Evolutionary conservation across 2,888 invertebrate species (phyloP).

Genomic region (Scaptodrosophila latifasciaeformis): DNA sequence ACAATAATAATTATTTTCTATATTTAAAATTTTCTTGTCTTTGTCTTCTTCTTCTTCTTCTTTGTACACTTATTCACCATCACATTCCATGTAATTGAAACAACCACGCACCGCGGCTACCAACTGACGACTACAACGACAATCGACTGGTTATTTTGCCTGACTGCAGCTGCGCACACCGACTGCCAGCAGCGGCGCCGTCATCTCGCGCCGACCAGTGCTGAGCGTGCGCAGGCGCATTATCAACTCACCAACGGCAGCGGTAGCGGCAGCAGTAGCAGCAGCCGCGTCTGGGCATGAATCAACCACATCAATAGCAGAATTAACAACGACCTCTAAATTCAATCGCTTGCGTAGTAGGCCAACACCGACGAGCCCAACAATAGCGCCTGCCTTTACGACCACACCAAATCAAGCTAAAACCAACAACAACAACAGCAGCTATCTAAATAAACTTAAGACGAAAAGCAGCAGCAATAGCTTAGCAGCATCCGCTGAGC

Average conservation of each 20-base stretch:
- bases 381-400: constrained; percentile 4
- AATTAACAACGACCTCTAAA: constrained; percentile 58
- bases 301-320: constrained; percentile 43
- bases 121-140: constrained; percentile 1
- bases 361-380: constrained; percentile 28
- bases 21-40: too few relatives aligned
- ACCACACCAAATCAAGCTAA: background rate
- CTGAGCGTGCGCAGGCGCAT: constrained; percentile 71
- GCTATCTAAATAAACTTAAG: constrained; percentile 42
- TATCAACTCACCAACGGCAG: constrained; percentile 52
- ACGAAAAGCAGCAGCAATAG: constrained; percentile 21
- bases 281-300: constrained; percentile 16
- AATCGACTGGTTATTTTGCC: constrained; percentile 8
- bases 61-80: constrained; percentile 2
- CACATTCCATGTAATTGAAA: constrained; percentile 24
- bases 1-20: too few relatives aligned
- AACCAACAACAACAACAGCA: constrained; percentile 22
- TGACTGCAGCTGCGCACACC: constrained; percentile 40
- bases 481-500: constrained; percentile 21
- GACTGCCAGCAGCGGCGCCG: constrained; percentile 36
- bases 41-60: background rate
- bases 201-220: constrained; percentile 67
- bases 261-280: constrained; percentile 33
- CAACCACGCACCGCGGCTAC: constrained; percentile 1
- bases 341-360: constrained; percentile 56